phyloP scores from a whole-genome alignment of 2,797 vertebrate genomes.

The Rhodeus uyekii region DNA sequence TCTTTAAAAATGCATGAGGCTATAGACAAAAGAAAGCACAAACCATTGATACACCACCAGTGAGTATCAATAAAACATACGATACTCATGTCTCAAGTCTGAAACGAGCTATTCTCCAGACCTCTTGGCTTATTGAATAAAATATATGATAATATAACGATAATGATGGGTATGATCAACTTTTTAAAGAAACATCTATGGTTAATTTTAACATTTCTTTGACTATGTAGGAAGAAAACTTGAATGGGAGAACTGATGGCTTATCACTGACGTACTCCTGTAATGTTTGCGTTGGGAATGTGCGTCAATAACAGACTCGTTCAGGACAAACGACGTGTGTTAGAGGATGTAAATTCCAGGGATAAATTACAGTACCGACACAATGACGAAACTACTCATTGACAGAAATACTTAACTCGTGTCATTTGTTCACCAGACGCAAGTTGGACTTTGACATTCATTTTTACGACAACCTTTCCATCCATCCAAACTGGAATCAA shows the following conservation, averaged over 20 bases:
- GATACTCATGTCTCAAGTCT: not conserved
- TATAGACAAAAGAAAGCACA: constrained; percentile 48
- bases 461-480: constrained; percentile 12
- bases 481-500: not conserved
- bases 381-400: constrained; percentile 36
- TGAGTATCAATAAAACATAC: constrained; percentile 14
- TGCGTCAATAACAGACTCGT: constrained; percentile 31
- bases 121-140: not conserved
- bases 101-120: not conserved
- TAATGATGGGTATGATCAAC: not conserved
- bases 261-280: constrained; percentile 21
- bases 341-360: constrained; percentile 4
- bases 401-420: constrained; percentile 39
- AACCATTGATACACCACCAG: not conserved
- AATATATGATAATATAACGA: not conserved
- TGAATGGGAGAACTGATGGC: not conserved
- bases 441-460: not conserved
- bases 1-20: constrained; percentile 80
- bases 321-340: constrained; percentile 10
- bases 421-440: not conserved
- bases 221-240: not conserved
- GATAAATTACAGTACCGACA: not conserved
- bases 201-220: not conserved
- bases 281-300: constrained; percentile 47
- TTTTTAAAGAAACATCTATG: not conserved